Conservation (phyloP, 2,113 vertebrate genomes). For the Pyrgilauda ruficollis region DNA sequence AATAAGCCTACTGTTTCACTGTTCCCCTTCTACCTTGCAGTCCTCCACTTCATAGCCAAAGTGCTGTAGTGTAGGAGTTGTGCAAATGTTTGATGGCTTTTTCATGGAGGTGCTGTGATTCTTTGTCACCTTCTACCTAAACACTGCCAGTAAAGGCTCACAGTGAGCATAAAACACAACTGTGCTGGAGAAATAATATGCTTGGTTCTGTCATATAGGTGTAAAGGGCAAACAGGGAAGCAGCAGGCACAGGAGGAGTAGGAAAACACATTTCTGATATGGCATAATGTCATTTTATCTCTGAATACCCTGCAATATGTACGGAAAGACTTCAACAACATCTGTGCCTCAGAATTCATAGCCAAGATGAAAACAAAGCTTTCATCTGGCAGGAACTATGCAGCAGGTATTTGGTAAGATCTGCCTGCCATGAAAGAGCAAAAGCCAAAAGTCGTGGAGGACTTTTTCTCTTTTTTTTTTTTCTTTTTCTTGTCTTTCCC, state of each 20-base stretch:
- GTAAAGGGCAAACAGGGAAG: background rate
- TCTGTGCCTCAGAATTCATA: background rate
- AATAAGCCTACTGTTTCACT: background rate
- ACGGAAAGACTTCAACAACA: background rate
- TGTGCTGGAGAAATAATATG: background rate
- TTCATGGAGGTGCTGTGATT: background rate
- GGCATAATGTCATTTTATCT: background rate
- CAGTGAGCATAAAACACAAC: background rate
- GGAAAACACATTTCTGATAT: background rate
- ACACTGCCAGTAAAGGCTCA: background rate
- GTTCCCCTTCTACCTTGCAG: background rate
- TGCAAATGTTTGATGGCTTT: background rate
- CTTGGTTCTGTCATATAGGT: background rate
- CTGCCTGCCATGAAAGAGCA: background rate
- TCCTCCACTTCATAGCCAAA: background rate
- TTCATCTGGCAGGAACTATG: background rate
- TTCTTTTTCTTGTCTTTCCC: fast-evolving
- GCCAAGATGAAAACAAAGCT: background rate
- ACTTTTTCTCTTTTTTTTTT: background rate
- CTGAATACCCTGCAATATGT: background rate
- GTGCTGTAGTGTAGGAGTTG: background rate
- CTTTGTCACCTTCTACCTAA: background rate
- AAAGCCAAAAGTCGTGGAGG: background rate
- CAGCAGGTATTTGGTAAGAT: background rate
- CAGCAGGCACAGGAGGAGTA: background rate